Evolutionary conservation across 2,888 invertebrate genomes (phyloP).

Genomic region (Drosophila picticornis): DNA sequence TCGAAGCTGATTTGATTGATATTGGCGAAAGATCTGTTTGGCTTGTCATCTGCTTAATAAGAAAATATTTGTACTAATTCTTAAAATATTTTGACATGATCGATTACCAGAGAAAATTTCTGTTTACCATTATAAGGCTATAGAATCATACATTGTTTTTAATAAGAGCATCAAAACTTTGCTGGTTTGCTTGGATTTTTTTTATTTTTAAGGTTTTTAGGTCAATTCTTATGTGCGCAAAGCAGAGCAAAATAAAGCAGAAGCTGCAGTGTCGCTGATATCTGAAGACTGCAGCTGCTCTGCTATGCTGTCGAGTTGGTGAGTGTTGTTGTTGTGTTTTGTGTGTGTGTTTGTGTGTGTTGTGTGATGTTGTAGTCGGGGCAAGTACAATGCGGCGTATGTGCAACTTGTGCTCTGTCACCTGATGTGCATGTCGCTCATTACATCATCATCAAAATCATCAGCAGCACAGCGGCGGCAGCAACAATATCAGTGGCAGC

Average conservation of each 20-base stretch:
- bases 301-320: conserved; percentile 30
- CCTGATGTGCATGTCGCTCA: conserved; percentile 79
- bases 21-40: no score
- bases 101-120: neutral
- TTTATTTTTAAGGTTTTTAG: conserved; percentile 25
- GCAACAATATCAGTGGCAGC: conserved; percentile 40
- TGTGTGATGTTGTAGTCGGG: conserved; percentile 40
- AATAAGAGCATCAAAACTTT: conserved; percentile 4
- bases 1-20: no score
- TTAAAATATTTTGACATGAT: neutral
- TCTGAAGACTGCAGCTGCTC: conserved; percentile 26
- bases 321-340: conserved; percentile 10
- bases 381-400: conserved; percentile 74
- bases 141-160: neutral
- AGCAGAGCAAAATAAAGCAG: conserved; percentile 21
- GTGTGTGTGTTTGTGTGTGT: conserved; percentile 7
- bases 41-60: neutral
- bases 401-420: conserved; percentile 78
- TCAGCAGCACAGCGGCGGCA: conserved; percentile 42
- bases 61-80: neutral
- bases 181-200: neutral
- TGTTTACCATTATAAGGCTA: neutral
- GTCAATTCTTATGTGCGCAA: conserved; percentile 34
- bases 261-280: conserved; percentile 35
- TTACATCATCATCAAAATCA: conserved; percentile 67